These are phyloP conservation scores for Bovichtus variegatus DNA, from an alignment of 2,797 vertebrate species.

Conservation along the genomic window DNA sequence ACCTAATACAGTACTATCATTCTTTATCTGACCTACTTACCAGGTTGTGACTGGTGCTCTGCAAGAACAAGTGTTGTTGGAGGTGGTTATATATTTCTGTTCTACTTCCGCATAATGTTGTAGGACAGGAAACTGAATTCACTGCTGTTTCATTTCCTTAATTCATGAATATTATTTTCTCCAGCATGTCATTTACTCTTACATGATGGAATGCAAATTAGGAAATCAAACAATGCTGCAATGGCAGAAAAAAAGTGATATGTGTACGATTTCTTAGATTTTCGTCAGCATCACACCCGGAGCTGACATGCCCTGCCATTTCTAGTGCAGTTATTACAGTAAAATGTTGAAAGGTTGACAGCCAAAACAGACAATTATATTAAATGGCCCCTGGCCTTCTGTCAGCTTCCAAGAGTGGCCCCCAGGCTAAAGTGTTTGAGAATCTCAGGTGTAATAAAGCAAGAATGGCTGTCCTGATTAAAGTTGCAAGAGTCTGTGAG, in stretches of 20 bases:
- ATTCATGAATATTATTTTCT: slow-evolving; percentile 28
- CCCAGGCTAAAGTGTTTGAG: slow-evolving; percentile 55
- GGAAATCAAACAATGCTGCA: slow-evolving; percentile 29
- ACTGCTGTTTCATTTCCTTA: slow-evolving; percentile 6
- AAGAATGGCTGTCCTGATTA: slow-evolving; percentile 53
- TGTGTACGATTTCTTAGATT: slow-evolving; percentile 28
- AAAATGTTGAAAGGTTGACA: slow-evolving; percentile 70
- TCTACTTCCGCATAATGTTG: not conserved
- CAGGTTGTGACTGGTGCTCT: not conserved
- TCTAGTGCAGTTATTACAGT: slow-evolving; percentile 57
- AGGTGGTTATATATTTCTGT: not conserved
- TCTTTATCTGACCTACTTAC: not conserved
- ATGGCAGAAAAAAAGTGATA: slow-evolving; percentile 18
- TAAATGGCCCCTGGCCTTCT: slow-evolving; percentile 65
- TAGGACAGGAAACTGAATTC: slow-evolving; percentile 1
- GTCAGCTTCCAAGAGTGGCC: slow-evolving; percentile 59
- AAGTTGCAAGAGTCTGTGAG: slow-evolving; percentile 30
- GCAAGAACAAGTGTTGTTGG: not conserved
- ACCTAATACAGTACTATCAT: not conserved
- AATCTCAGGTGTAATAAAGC: slow-evolving; percentile 59
- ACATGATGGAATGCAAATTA: slow-evolving; percentile 32
- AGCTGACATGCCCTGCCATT: slow-evolving; percentile 56
- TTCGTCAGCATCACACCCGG: slow-evolving; percentile 46
- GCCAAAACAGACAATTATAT: slow-evolving; percentile 70
- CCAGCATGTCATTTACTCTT: slow-evolving; percentile 18